These are phyloP conservation scores for Neodontobutis hainanensis DNA, from an alignment of 2,113 vertebrate genomes.

Conservation along the genomic window DNA sequence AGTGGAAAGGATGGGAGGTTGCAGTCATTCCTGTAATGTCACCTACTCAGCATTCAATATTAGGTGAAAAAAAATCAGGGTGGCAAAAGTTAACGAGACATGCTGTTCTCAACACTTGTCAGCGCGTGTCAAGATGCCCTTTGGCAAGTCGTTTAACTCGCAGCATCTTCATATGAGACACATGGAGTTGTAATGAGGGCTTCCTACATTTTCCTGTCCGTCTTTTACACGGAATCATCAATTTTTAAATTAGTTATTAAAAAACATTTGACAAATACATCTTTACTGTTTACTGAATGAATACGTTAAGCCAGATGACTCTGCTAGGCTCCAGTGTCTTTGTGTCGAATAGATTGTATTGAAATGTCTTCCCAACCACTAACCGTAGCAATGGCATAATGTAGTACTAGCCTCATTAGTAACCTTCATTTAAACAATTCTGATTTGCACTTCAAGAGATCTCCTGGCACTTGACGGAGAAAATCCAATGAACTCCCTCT, in stretches of 20 bases:
- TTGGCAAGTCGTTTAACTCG: conserved; percentile 38
- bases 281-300: too few relatives aligned
- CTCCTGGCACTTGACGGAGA: too few relatives aligned
- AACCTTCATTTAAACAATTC: too few relatives aligned
- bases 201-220: not conserved
- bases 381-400: too few relatives aligned
- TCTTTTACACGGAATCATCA: not conserved
- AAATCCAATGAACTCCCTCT: too few relatives aligned
- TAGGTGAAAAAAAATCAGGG: conserved; percentile 41
- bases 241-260: not conserved
- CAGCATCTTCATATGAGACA: conserved; percentile 25
- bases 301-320: too few relatives aligned
- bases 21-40: conserved; percentile 28
- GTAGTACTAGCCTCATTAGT: too few relatives aligned
- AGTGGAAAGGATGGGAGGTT: conserved; percentile 3
- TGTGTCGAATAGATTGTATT: too few relatives aligned
- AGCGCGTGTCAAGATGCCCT: conserved; percentile 40
- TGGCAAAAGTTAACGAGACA: conserved; percentile 53
- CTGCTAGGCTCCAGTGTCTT: too few relatives aligned
- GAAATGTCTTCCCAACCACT: too few relatives aligned
- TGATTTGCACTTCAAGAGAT: too few relatives aligned
- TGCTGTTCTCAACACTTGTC: conserved; percentile 46
- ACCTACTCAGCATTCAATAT: conserved; percentile 40
- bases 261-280: too few relatives aligned
- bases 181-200: conserved; percentile 24